Evolutionary conservation across 2,888 invertebrate genomes (phyloP), one percentile per base, ranked within the genome.

Genomic region (Agrotis segetum): DNA sequence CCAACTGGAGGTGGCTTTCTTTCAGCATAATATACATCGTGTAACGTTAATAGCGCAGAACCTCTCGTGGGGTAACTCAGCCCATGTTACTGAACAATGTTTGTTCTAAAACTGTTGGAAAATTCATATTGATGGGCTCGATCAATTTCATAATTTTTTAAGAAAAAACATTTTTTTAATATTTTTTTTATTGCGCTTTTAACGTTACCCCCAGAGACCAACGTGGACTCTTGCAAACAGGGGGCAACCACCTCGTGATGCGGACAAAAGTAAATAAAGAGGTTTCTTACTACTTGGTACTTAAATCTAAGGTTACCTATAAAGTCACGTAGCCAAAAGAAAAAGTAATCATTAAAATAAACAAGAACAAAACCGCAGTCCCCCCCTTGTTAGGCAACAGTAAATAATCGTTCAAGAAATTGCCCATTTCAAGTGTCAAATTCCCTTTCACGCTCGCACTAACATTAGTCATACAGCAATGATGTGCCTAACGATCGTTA

Each of bases 381-480:
- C 50, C 44, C 50, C 19, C 24, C 52, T 59, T n/a, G 13, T 24
- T 21, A 13, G 17, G 29, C 19, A 34, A 56, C 29, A 63, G 1
- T 14, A 21, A 49, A 50, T 49, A 17, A 56, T n/a, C 56, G 56
- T 19, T 56, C 56, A 56, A 40, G 34, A 4, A 56, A 62, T 53
- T 46, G 46, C 19, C 49, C 61, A 61, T 44, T 19, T 67, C 59
- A 55, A 56, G 58, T 59, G 53, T 68, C 68, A 56, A 64, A 67
- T 76, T 76, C 62, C 55, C 66, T 59, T 68, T 68, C 59, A 77
- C 63, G 62, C 52, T 19, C 44, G 29, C 63, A 56, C 14, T 44
- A 49, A 52, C 67, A 80, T 71, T 60, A 79, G 21, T 80, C 60
- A 73, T 81, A 56, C 47, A 67, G 34, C 44, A 76, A 67, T 68